Base-by-base conservation (phyloP, 1,140 invertebrate species). In the Eufriesea mexicana region DNA sequence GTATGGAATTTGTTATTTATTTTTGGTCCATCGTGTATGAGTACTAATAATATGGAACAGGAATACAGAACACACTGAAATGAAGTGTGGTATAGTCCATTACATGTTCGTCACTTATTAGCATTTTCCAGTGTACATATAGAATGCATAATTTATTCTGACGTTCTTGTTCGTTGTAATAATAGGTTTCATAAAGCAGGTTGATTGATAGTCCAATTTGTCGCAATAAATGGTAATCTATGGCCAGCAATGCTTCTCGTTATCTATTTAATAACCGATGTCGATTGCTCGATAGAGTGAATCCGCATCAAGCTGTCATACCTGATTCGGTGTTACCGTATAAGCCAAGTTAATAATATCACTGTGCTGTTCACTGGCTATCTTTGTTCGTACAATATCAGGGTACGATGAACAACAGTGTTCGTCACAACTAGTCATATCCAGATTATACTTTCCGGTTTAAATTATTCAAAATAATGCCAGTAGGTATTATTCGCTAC, bases 161-260 rank as follows among this genome's bases (percentile, higher is more conserved):
- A 45, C 12, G n/a, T 67, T 45, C 42, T 45, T 45, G 42, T 67
- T 45, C 64, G 6, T 14, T 47, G 10, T 67, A 45, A 47, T 67
- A 7, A 5, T n/a, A n/a, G 5, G 5, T 67, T 67, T 45, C 20
- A 67, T 47, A 67, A 45, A 23, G 35, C 9, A 42, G 62, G n/a
- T 67, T 67, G 64, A 67, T 66, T 47, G 64, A 67, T 45, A 45
- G 6, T 67, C 12, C 23, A n/a, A 45, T 67, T 67, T 67, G 23
- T 67, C 62, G 9, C 61, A 62, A 9, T 16, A 28, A 28, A 18
- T 62, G 7, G 61, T 62, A 23, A 66, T 35, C 35, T 66, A 42
- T 42, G 62, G 5, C 14, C 23, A 66, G 42, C 62, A 66, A 66
- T 20, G 20, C 42, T 23, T 66, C 28, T 66, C 20, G 35, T 42